phyloP scores from a whole-genome alignment of 2,888 invertebrate species.

The Eristalis intricaria region DNA sequence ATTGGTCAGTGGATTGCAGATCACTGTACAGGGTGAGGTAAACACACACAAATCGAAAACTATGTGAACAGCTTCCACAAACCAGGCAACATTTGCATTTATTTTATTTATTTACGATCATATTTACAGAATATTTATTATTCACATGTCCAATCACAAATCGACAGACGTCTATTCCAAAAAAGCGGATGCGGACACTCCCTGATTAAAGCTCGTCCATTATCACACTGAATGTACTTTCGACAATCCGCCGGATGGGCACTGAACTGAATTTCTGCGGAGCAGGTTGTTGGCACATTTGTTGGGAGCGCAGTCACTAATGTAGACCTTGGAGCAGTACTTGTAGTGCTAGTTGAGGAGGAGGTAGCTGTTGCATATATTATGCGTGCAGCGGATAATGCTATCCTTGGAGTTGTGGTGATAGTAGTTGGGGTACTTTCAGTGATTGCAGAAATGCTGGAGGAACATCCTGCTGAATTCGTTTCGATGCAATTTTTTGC shows the following conservation, averaged over 20 bases:
- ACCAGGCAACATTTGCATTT: too few relatives aligned
- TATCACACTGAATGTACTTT: conserved; percentile 68
- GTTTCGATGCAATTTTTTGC: conserved; percentile 38
- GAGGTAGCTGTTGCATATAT: conserved; percentile 10
- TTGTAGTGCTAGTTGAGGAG: neutral
- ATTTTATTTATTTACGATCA: neutral
- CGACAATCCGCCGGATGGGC: conserved; percentile 63
- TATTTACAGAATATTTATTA: neutral
- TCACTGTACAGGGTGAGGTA: too few relatives aligned
- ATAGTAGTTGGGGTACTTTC: neutral
- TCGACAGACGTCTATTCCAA: conserved; percentile 50
- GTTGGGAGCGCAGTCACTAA: neutral
- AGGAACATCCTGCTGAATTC: conserved; percentile 21
- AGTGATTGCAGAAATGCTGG: neutral
- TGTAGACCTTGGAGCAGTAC: neutral
- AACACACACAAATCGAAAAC: too few relatives aligned
- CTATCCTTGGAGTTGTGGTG: neutral
- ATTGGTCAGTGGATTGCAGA: too few relatives aligned
- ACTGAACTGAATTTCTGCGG: conserved; percentile 27
- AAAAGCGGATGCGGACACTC: conserved; percentile 68
- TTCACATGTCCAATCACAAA: conserved; percentile 72
- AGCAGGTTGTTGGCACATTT: conserved; percentile 14
- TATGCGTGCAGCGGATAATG: neutral
- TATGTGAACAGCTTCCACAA: too few relatives aligned
- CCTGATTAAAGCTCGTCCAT: conserved; percentile 31